Evolutionary conservation across 2,113 vertebrate species (phyloP), one percentile per base, ranked within the genome.

Genomic region (Microcebus murinus): DNA sequence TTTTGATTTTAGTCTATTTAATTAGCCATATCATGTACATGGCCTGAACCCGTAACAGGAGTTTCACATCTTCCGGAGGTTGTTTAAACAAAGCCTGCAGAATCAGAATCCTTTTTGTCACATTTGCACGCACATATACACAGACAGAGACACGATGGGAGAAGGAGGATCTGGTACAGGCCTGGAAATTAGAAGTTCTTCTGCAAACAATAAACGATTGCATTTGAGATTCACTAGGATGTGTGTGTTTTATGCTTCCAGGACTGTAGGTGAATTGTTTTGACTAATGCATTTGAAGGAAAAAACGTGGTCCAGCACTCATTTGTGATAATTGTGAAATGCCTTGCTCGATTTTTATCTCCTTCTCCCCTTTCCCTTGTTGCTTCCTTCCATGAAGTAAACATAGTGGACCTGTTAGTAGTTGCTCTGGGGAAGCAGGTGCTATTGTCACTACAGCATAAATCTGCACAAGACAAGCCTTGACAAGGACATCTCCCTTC

Each of bases 171-270:
- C 8, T 31, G 55, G 20, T 2, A 8, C 27, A 20, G 20, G 29
- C 59, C 42, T 68, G 4, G 57, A 20, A 52, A 59, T 15, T 4
- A 67, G 36, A 50, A 27, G 12, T 5, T 57, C 29, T 68, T 52
- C 71, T 18, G 18, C 13, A 1, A 31, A 52, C 0, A 21, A 45
- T 27, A 52, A 83, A n/a, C 2, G 0, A 10, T 1, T 55, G 25
- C 13, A 9, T 68, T 34, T 48, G 68, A 68, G 21, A 52, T 23
- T 12, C 1, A 6, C 6, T n/a, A 4, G n/a, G 13, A 55, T n/a
- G 42, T 20, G 25, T 50, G 12, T 68, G 29, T 29, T 70, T 36
- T 65, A 14, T 20, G 15, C 20, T 8, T 48, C 9, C 61, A 61
- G 42, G 9, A 61, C 63, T 68, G 15, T 20, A 45, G 59, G 7